phyloP scores from a whole-genome alignment of 2,888 invertebrate genomes.

The Rotaria sp. region DNA sequence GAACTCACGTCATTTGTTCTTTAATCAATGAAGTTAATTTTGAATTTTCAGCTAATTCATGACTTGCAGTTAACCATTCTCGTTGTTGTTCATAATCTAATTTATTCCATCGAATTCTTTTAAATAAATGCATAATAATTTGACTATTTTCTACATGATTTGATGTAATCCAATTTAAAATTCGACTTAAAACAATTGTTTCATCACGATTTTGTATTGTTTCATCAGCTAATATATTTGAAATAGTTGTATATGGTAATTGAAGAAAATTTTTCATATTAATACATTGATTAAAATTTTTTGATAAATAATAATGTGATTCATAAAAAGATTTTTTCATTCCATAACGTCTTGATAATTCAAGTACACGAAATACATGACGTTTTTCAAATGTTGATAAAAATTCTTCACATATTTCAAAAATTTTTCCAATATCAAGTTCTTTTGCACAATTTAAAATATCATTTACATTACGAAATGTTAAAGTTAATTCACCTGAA shows the following conservation, averaged over 20 bases:
- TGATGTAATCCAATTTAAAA: conserved; percentile 31
- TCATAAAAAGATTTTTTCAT: conserved; percentile 35
- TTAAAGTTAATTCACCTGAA: conserved; percentile 19
- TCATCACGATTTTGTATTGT: conserved; percentile 28
- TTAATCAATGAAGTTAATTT: conserved; percentile 6
- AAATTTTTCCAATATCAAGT: conserved; percentile 32
- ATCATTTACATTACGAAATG: conserved; percentile 26
- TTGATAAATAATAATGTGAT: conserved; percentile 33
- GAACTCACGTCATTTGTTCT: conserved; percentile 21
- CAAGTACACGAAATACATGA: conserved; percentile 31
- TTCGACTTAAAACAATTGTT: conserved; percentile 23
- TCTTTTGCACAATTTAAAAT: conserved; percentile 35
- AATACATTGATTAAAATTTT: conserved; percentile 37
- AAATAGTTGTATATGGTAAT: neutral
- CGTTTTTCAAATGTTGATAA: conserved; percentile 35
- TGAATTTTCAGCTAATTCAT: conserved; percentile 25
- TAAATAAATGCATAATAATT: conserved; percentile 23
- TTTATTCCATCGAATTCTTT: conserved; percentile 28
- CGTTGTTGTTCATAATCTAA: conserved; percentile 25
- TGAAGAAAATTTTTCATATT: conserved; percentile 33
- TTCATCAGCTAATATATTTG: conserved; percentile 12
- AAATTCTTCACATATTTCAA: conserved; percentile 35
- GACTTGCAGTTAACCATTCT: conserved; percentile 13
- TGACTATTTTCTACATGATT: neutral
- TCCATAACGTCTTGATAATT: conserved; percentile 26